phyloP scores from a whole-genome alignment of 2,113 vertebrate genomes.

The Centropus unirufus region DNA sequence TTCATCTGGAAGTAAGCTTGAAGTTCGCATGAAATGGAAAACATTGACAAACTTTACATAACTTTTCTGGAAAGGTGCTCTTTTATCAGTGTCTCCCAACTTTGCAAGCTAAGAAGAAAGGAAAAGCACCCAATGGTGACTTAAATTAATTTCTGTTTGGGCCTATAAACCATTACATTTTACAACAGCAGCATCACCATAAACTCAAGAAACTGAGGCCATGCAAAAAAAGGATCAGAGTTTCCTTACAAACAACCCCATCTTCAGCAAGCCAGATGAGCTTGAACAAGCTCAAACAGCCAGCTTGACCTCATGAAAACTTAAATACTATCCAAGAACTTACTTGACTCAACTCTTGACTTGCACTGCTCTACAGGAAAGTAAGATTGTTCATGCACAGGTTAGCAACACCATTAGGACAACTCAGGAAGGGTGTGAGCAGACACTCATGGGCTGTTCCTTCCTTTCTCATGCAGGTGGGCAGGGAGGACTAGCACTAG shows the following conservation, averaged over 20 bases:
- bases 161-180: background rate
- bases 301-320: background rate
- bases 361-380: background rate
- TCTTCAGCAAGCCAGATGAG: background rate
- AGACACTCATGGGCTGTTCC: background rate
- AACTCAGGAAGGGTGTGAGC: background rate
- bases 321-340: background rate
- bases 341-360: background rate
- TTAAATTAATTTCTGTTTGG: background rate
- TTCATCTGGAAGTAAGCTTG: background rate
- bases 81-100: background rate
- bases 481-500: background rate
- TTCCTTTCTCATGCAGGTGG: background rate
- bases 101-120: background rate
- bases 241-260: background rate
- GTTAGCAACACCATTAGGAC: background rate
- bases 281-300: background rate
- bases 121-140: background rate
- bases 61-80: background rate
- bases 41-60: background rate
- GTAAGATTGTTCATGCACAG: background rate
- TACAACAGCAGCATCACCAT: background rate
- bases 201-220: background rate
- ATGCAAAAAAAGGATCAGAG: background rate
- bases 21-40: background rate